phyloP scores from a whole-genome alignment of 2,797 vertebrate genomes.

The Cirrhinus mrigala region DNA sequence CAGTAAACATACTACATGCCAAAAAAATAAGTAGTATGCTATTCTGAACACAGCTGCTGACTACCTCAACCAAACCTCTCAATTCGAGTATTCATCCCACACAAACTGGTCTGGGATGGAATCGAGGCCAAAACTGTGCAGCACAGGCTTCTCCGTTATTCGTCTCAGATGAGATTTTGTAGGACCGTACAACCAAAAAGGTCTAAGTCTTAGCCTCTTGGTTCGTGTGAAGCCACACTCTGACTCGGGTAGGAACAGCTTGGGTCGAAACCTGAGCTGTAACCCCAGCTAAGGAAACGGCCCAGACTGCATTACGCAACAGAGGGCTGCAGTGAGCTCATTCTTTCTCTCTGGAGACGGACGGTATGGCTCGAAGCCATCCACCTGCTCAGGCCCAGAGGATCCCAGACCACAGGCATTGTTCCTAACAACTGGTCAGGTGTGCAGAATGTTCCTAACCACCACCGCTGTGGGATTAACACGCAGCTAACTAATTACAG shows the following conservation, averaged over 20 bases:
- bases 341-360: slow-evolving; percentile 37
- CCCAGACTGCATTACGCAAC: slow-evolving; percentile 54
- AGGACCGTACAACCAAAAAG: background rate
- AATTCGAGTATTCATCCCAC: background rate
- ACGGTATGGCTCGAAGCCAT: slow-evolving; percentile 53
- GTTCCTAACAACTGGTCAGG: slow-evolving; percentile 56
- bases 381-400: slow-evolving; percentile 58
- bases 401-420: slow-evolving; percentile 46
- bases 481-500: slow-evolving; percentile 24
- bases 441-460: slow-evolving; percentile 43
- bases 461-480: slow-evolving; percentile 25
- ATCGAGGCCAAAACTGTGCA: background rate
- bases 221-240: slow-evolving; percentile 10
- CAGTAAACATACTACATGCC: background rate
- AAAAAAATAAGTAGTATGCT: background rate
- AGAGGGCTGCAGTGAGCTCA: slow-evolving; percentile 49
- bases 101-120: background rate
- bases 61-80: slow-evolving; percentile 1
- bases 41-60: background rate
- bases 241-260: background rate
- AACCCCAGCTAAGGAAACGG: slow-evolving; percentile 40
- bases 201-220: background rate
- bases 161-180: background rate
- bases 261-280: slow-evolving; percentile 28
- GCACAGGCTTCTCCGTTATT: background rate